Base-by-base conservation (phyloP, 53 echinoderm and acorn worm genomes). In the Crossaster papposus region DNA sequence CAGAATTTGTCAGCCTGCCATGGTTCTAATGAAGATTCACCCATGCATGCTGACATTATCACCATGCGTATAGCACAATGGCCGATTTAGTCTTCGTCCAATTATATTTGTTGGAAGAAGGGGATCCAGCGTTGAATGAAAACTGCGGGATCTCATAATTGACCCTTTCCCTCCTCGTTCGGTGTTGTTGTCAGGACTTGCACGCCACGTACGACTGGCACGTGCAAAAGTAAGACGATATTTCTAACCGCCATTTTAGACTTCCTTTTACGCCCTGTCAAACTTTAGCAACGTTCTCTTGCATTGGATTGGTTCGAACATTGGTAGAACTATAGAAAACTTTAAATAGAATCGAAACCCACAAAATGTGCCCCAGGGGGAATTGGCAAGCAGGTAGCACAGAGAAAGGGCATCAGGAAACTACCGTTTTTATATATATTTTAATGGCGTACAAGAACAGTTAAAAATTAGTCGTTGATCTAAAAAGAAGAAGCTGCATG, bases 131-230 rank as follows among this genome's bases (percentile, higher is more conserved):
- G 84, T 38, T 84, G 84, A 84, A 71, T 71, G 84, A 71, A 72
- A 84, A 84, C 51, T 72, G 73, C 72, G 30, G 72, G 84, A 51
- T 52, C 36, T 51, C 50, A 50, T 84, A 84, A 84, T 84, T 84
- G 84, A 22, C 20, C 28, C 65, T 65, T 84, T 84, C 73, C 84
- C 84, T 84, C 22, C 72, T 53, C 30, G 23, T 18, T 15, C 24
- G 84, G 72, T 84, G 73, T 72, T 84, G 72, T 18, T 72, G 84
- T 37, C 28, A 22, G 84, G 0, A 73, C 71, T 84, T 71, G 84
- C 84, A 84, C 84, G 84, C 84, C 73, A 84, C 65, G 53, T 54
- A 68, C 74, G 30, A 17, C 74, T 14, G 5, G n/a, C 34, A 78
- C 78, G 51, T 50, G 50, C 78, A 0, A 29, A 78, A 51, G 78